Percentiles rank a stretch among this genome's conserved stretches.
These are phyloP conservation scores for Cyprinodon tularosa DNA, from an alignment of 2,113 vertebrate genomes.

Conservation along the genomic window DNA sequence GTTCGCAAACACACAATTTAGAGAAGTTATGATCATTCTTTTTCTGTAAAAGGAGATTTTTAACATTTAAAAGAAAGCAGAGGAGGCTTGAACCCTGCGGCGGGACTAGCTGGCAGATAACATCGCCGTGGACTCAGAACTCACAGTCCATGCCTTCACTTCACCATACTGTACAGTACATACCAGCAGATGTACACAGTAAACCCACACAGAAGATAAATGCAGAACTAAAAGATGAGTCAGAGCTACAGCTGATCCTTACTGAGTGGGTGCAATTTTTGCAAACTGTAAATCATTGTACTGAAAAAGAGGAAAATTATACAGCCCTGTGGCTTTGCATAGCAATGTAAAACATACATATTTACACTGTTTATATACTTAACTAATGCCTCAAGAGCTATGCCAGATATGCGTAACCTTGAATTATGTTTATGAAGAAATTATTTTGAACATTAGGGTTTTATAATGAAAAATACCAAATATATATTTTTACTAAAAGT, in stretches of 20 bases:
- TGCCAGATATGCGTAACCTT: background rate
- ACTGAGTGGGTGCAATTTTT: conserved; percentile 5
- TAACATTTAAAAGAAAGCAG: conserved; percentile 46
- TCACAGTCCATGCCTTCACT: conserved; percentile 24
- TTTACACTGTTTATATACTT: background rate
- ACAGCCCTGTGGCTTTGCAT: background rate
- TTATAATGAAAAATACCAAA: background rate
- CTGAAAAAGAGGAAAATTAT: background rate
- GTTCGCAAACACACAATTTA: conserved; percentile 4
- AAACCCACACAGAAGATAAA: conserved; percentile 20
- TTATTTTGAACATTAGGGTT: background rate
- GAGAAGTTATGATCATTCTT: conserved; percentile 39
- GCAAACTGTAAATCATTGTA: conserved; percentile 1
- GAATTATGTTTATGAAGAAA: background rate
- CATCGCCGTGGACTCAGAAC: conserved; percentile 25
- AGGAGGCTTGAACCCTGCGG: conserved; percentile 40
- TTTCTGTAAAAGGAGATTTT: conserved; percentile 31
- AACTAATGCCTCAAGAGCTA: background rate
- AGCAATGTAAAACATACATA: background rate
- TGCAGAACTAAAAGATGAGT: conserved; percentile 11
- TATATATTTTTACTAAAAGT: background rate
- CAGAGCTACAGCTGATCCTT: conserved; percentile 1
- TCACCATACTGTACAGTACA: conserved; percentile 2
- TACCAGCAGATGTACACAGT: conserved; percentile 12
- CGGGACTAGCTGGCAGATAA: conserved; percentile 36